phyloP scores from a whole-genome alignment of 1,140 invertebrate species.

The Drosophila santomea region DNA sequence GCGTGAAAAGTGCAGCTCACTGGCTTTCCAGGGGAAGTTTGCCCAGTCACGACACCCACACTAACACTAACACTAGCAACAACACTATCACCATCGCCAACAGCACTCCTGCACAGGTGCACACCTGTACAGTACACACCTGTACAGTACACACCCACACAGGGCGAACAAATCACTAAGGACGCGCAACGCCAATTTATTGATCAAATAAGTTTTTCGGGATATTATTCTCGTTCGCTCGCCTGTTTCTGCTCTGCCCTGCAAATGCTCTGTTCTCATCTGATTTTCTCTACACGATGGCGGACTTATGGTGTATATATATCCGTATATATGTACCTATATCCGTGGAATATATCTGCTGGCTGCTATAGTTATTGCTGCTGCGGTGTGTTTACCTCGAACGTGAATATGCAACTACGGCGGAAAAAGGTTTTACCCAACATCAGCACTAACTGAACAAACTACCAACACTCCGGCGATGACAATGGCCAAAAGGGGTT shows the following conservation, averaged over 20 bases:
- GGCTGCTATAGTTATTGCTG: conserved; percentile 11
- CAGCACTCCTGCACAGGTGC: conserved; percentile 12
- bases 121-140: conserved; percentile 16
- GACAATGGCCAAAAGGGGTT: conserved; percentile 58
- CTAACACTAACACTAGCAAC: neutral
- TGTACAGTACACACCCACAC: conserved; percentile 32
- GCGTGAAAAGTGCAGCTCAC: conserved; percentile 72
- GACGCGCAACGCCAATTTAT: conserved; percentile 71
- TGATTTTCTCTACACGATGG: conserved; percentile 1
- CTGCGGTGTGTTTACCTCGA: conserved; percentile 55
- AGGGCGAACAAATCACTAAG: conserved; percentile 61
- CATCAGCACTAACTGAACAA: conserved; percentile 12
- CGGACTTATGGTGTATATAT: conserved; percentile 16
- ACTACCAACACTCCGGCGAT: conserved; percentile 21
- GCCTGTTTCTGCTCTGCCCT: conserved; percentile 2
- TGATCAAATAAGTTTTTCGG: conserved; percentile 70
- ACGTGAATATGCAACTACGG: conserved; percentile 69
- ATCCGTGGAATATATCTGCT: neutral
- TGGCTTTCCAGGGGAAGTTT: conserved; percentile 37
- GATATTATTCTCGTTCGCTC: neutral
- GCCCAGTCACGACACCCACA: conserved; percentile 43
- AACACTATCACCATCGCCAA: conserved; percentile 28
- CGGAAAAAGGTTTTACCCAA: conserved; percentile 32
- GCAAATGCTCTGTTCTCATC: neutral
- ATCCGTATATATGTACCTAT: neutral